Percentiles rank a stretch among this genome's conserved stretches.
Evolutionary conservation across 2,113 vertebrate genomes (phyloP).

Genomic region (Callionymus lyra): DNA sequence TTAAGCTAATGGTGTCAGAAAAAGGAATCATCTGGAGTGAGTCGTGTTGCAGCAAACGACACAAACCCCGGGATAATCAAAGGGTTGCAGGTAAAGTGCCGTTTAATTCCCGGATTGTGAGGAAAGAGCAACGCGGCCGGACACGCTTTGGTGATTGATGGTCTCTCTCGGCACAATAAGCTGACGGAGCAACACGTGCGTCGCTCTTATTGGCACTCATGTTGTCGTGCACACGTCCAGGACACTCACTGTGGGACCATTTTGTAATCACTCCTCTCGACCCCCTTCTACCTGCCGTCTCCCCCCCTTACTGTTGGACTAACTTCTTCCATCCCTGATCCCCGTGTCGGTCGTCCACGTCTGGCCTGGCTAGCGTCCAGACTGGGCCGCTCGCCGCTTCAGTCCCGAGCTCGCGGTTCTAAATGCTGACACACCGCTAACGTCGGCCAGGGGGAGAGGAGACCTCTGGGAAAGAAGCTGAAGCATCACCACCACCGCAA

Average conservation of each 20-base stretch:
- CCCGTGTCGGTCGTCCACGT: slow-evolving; percentile 31
- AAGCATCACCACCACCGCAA: slow-evolving; percentile 57
- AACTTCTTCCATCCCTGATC: slow-evolving; percentile 15
- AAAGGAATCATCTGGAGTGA: not conserved
- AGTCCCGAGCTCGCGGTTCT: slow-evolving; percentile 42
- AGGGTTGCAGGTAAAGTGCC: slow-evolving; percentile 49
- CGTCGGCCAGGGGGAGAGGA: slow-evolving; percentile 41
- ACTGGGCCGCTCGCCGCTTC: slow-evolving; percentile 48
- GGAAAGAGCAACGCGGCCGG: slow-evolving; percentile 41
- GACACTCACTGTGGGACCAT: slow-evolving; percentile 12
- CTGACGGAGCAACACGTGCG: slow-evolving; percentile 66
- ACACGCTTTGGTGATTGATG: slow-evolving; percentile 60
- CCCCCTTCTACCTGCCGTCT: slow-evolving; percentile 1
- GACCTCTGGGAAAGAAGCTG: slow-evolving; percentile 47
- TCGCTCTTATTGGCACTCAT: slow-evolving; percentile 45
- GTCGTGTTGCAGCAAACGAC: slow-evolving; percentile 6
- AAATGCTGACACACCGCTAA: slow-evolving; percentile 65
- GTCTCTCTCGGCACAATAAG: slow-evolving; percentile 53
- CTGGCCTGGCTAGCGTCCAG: slow-evolving; percentile 50
- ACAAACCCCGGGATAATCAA: slow-evolving; percentile 21
- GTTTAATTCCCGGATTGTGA: slow-evolving; percentile 43
- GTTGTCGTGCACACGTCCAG: slow-evolving; percentile 31
- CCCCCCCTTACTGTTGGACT: slow-evolving; percentile 18
- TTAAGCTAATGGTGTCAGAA: no score
- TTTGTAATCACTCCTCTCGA: not conserved